Evolutionary conservation across 2,888 invertebrate species (phyloP).

Genomic region (Marronus borbonicus): DNA sequence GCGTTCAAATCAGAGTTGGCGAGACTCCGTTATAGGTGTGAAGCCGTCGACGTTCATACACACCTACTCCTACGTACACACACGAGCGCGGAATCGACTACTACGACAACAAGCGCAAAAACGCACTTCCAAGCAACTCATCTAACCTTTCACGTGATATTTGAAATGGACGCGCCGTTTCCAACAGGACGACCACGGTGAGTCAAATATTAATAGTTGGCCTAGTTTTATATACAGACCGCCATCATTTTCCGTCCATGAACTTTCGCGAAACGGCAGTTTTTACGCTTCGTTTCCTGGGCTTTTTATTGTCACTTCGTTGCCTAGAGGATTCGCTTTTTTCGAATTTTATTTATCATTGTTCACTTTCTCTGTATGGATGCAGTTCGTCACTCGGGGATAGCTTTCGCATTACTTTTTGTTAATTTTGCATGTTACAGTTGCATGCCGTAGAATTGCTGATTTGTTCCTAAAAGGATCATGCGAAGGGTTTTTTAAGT

Average conservation of each 20-base stretch:
- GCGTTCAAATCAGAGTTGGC: conserved; percentile 31
- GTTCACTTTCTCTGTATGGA: neutral
- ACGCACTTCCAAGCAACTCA: conserved; percentile 28
- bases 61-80: neutral
- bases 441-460: neutral
- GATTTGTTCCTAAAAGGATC: neutral
- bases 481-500: neutral
- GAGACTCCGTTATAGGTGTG: conserved; percentile 23
- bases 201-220: conserved; percentile 55
- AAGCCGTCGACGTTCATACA: conserved; percentile 12
- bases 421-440: neutral
- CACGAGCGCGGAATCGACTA: neutral
- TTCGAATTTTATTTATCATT: neutral
- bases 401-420: neutral
- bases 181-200: conserved; percentile 52
- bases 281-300: conserved; percentile 7
- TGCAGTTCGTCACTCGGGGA: neutral
- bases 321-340: neutral
- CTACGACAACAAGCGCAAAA: conserved; percentile 13
- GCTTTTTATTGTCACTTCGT: neutral
- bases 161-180: conserved; percentile 51
- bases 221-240: conserved; percentile 39
- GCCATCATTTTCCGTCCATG: conserved; percentile 29
- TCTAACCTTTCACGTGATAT: conserved; percentile 57
- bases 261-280: conserved; percentile 36